A percentile compares a stretch with the other conserved stretches of the same genome.
phyloP scores from a whole-genome alignment of 2,888 invertebrate genomes.

The Eristalinus sepulchralis region DNA sequence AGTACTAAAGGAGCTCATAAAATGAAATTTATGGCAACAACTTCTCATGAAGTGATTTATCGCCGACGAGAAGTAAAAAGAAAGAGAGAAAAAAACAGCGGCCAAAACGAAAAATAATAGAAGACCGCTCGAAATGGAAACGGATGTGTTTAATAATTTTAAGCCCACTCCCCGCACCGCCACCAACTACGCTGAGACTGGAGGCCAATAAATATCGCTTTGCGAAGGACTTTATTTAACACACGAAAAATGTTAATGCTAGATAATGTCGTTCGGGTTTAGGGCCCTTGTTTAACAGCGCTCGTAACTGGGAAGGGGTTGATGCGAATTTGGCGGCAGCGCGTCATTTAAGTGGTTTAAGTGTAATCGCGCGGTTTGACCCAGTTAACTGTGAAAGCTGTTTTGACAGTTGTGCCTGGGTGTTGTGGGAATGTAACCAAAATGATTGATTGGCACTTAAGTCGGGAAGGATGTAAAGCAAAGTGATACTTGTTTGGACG shows the following conservation, averaged over 20 bases:
- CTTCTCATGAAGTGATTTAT: slow-evolving; percentile 4
- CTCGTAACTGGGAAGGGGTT: neutral
- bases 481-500: neutral
- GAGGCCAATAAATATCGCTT: neutral
- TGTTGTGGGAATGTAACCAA: neutral
- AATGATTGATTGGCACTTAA: neutral
- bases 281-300: neutral
- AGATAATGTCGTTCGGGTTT: neutral
- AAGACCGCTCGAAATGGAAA: neutral
- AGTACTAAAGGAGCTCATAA: slow-evolving; percentile 6
- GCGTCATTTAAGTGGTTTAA: neutral
- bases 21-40: neutral
- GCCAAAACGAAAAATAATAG: neutral
- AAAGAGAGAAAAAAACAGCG: no score
- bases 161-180: neutral
- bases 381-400: neutral
- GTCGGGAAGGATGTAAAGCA: neutral
- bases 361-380: neutral
- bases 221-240: neutral
- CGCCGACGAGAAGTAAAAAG: neutral
- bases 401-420: neutral
- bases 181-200: neutral
- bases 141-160: neutral
- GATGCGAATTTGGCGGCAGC: neutral
- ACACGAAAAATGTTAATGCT: neutral